A percentile compares a stretch with the other conserved stretches of the same genome.
Evolutionary conservation across 2,797 vertebrate species (phyloP).

Genomic region (Spea hammondii): DNA sequence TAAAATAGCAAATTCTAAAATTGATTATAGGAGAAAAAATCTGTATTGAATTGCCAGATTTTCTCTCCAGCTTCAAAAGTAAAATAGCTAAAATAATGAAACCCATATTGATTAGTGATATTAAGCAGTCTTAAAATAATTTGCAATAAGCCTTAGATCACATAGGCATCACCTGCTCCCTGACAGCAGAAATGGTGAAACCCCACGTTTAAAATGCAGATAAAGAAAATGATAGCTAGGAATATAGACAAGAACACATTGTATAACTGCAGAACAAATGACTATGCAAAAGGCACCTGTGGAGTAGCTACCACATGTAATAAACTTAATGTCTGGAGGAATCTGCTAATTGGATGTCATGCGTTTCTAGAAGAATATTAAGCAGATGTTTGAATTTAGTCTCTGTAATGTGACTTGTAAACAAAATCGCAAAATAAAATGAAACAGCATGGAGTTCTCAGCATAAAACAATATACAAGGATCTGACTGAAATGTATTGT

Average conservation of each 20-base stretch:
- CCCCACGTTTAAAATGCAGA: constrained; percentile 41
- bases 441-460: constrained; percentile 40
- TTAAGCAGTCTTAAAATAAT: constrained; percentile 10
- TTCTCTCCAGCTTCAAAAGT: neutral
- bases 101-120: neutral
- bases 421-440: constrained; percentile 53
- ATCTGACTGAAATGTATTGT: constrained; percentile 20
- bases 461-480: constrained; percentile 34
- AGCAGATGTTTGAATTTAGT: constrained; percentile 54
- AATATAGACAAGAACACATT: constrained; percentile 45
- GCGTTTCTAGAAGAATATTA: constrained; percentile 50
- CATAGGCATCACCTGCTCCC: constrained; percentile 32
- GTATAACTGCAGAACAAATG: constrained; percentile 36
- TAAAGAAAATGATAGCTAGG: constrained; percentile 31
- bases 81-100: neutral
- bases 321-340: constrained; percentile 46
- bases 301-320: constrained; percentile 38
- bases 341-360: constrained; percentile 45
- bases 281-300: constrained; percentile 24
- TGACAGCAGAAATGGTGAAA: constrained; percentile 43
- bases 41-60: neutral
- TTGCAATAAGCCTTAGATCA: constrained; percentile 15
- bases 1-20: neutral
- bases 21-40: neutral
- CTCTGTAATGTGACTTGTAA: constrained; percentile 51